These are phyloP conservation scores for Diprion similis DNA, from an alignment of 1,140 invertebrate species.

Conservation along the genomic window DNA sequence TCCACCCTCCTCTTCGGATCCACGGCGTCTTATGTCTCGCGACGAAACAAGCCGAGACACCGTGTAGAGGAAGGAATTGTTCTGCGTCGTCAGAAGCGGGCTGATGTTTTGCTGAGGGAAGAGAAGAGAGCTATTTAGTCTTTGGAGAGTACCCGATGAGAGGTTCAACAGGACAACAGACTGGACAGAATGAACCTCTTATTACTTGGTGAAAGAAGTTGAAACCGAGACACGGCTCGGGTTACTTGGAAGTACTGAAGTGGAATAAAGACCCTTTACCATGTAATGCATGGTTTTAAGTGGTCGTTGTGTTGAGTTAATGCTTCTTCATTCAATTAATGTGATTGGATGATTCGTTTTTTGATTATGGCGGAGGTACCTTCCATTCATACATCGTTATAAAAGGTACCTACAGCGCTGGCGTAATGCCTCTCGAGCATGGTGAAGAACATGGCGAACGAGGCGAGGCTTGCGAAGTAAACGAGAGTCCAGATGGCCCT, in stretches of 20 bases:
- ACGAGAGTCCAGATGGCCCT: conserved; percentile 65
- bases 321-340: too few relatives aligned
- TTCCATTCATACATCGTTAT: too few relatives aligned
- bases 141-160: background rate
- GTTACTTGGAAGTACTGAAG: too few relatives aligned
- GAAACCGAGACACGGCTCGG: too few relatives aligned
- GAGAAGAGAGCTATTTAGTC: conserved; percentile 6
- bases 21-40: conserved; percentile 49
- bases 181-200: too few relatives aligned
- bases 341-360: too few relatives aligned
- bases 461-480: conserved; percentile 62
- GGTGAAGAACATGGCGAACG: conserved; percentile 64
- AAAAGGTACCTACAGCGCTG: conserved; percentile 38
- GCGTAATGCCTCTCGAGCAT: conserved; percentile 59
- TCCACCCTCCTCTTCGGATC: conserved; percentile 52
- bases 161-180: background rate
- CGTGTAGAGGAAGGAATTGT: conserved; percentile 59
- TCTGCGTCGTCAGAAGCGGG: conserved; percentile 48
- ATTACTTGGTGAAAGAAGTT: too few relatives aligned
- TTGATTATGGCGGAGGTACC: too few relatives aligned
- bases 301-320: too few relatives aligned
- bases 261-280: too few relatives aligned
- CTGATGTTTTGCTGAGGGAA: conserved; percentile 50
- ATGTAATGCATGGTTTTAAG: too few relatives aligned
- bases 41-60: conserved; percentile 61